Base-by-base conservation (phyloP, 2,888 invertebrate genomes). In the Furcula furcula region DNA sequence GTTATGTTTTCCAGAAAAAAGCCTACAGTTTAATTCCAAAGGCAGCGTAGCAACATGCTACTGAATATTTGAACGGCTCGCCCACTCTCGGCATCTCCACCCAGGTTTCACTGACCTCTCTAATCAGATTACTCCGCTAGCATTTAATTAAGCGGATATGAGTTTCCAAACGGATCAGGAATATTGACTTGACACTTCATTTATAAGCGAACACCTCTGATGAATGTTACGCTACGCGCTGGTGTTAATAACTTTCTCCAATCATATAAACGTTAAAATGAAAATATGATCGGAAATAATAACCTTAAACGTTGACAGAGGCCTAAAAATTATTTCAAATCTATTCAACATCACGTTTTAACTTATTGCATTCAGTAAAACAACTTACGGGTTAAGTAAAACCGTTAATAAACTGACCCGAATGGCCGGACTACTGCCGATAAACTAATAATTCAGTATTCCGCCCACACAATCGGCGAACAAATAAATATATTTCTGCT, bases 121-220 rank as follows among this genome's bases (percentile, higher is more conserved):
- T 53, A 65, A 63, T 53, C 46, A 37, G 40, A 57, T 62, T 56
- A 53, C 42, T 51, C 36, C 48, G 48, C 46, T 46, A 49, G 53
- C 57, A 61, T 60, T 62, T 63, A 60, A 68, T 64, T 54, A 62
- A 65, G 49, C 67, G 69, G 67, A 68, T 68, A 65, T 68, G 59
- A 67, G 60, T 55, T 58, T 55, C 55, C 46, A 58, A 46, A 57
- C 56, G 46, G 44, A 64, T 58, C 52, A 36, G 29, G 32, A 34
- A 37, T 34, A 40, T 48, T 41, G 50, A 47, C 38, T 42, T 36
- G 28, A 16, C 32, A 18, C 30, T 28, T 7, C 27, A 29, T 10
- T 11, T 29, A 27, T 27, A 34, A 23, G 22, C 29, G 34, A 35
- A 36, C 36, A 16, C 9, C 21, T 37, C 12, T 12, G 14, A 29